Conservation (phyloP, 1,140 invertebrate species). For the Dreissena rostriformis region DNA sequence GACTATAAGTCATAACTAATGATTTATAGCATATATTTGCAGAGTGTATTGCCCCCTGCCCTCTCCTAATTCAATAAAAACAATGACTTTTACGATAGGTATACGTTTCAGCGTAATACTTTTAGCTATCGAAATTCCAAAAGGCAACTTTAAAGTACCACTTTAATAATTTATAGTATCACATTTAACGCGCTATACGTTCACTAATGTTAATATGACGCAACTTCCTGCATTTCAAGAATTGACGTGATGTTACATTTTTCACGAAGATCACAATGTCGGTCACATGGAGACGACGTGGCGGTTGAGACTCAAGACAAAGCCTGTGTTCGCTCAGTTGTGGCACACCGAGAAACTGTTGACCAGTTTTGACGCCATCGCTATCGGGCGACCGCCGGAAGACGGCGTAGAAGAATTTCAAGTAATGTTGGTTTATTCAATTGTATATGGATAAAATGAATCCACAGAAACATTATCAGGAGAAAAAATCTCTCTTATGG, state of each 20-base stretch:
- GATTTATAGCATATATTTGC: background rate
- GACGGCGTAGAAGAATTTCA: conserved; percentile 52
- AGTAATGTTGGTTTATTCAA: background rate
- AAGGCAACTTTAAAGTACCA: too few species aligned
- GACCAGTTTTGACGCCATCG: conserved; percentile 52
- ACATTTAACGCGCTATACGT: too few species aligned
- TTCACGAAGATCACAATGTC: conserved; percentile 36
- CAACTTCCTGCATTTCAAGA: too few species aligned
- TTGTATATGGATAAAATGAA: background rate
- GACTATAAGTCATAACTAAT: too few species aligned
- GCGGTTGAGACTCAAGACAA: conserved; percentile 56
- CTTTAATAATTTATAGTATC: too few species aligned
- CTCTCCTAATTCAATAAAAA: conserved; percentile 13
- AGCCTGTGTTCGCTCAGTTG: conserved; percentile 52
- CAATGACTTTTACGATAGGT: too few species aligned
- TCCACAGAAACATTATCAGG: too few species aligned
- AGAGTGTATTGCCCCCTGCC: background rate
- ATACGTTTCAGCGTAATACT: too few species aligned
- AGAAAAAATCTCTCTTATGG: too few species aligned
- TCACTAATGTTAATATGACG: too few species aligned
- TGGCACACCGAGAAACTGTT: conserved; percentile 56
- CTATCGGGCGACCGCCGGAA: conserved; percentile 53
- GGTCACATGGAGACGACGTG: conserved; percentile 59
- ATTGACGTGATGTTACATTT: too few species aligned
- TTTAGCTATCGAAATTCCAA: too few species aligned